Conservation (phyloP, 23 tunicate species). For the Ascidia mentula region DNA sequence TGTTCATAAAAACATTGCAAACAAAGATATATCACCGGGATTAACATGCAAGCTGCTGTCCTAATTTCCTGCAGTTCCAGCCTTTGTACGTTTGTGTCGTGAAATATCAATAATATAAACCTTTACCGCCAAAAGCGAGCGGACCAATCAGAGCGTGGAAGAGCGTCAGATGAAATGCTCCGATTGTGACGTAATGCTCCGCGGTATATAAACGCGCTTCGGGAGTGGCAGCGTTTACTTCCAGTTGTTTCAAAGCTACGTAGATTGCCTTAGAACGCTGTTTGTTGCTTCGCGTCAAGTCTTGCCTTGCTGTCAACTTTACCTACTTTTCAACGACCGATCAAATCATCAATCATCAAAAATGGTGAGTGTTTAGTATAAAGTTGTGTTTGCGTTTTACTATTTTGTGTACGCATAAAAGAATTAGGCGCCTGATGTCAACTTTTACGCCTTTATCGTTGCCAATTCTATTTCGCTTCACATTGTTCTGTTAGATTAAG, state of each 20-base stretch:
- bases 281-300: background rate
- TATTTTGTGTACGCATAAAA: background rate
- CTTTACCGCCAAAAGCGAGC: background rate
- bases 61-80: background rate
- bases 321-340: background rate
- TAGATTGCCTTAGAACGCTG: background rate
- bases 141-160: background rate
- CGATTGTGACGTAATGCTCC: background rate
- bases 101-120: no score
- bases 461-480: no score
- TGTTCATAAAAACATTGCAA: no score
- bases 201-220: background rate
- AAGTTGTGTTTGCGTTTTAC: background rate
- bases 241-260: constrained; percentile 6
- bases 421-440: background rate
- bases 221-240: background rate
- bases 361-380: background rate
- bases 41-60: background rate
- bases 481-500: no score
- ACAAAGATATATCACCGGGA: no score
- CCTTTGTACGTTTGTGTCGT: background rate
- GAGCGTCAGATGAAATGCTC: background rate
- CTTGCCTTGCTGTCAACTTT: background rate
- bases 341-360: background rate
- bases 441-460: background rate